Conservation (phyloP, 2,113 vertebrate genomes). For the Dipodomys merriami region DNA sequence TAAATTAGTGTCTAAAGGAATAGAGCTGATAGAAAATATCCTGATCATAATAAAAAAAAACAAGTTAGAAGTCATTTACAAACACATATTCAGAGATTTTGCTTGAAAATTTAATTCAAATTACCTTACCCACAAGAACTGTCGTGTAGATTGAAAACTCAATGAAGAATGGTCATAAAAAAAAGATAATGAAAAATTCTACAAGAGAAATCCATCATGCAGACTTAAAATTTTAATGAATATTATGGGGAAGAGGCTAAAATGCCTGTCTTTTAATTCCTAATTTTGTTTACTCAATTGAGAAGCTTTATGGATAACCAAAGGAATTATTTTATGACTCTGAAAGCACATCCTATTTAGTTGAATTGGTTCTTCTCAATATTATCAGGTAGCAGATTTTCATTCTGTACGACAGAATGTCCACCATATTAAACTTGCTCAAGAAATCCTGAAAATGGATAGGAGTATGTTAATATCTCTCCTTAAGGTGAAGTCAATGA, state of each 20-base stretch:
- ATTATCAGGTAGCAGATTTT: constrained; percentile 12
- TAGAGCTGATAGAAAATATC: constrained; percentile 49
- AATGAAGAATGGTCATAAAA: constrained; percentile 65
- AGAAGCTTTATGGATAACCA: constrained; percentile 9
- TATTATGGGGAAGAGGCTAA: constrained; percentile 51
- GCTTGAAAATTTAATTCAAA: constrained; percentile 73
- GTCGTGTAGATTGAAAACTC: constrained; percentile 47
- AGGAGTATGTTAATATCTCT: not conserved
- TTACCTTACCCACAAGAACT: constrained; percentile 51
- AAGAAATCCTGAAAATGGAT: not conserved
- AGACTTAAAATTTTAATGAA: constrained; percentile 66
- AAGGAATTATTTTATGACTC: not conserved
- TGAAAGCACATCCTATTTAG: not conserved
- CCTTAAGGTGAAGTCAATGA: not conserved
- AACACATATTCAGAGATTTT: constrained; percentile 53
- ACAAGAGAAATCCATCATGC: constrained; percentile 64
- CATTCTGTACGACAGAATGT: not conserved
- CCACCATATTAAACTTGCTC: not conserved
- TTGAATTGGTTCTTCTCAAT: not conserved
- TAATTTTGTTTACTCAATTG: constrained; percentile 3
- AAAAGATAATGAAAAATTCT: constrained; percentile 68
- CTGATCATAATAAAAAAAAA: constrained; percentile 71
- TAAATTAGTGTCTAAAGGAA: constrained; percentile 72
- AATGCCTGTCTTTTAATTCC: constrained; percentile 39
- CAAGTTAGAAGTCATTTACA: constrained; percentile 54